Conservation (phyloP, 2,113 vertebrate genomes). For the Labrus mixtus region DNA sequence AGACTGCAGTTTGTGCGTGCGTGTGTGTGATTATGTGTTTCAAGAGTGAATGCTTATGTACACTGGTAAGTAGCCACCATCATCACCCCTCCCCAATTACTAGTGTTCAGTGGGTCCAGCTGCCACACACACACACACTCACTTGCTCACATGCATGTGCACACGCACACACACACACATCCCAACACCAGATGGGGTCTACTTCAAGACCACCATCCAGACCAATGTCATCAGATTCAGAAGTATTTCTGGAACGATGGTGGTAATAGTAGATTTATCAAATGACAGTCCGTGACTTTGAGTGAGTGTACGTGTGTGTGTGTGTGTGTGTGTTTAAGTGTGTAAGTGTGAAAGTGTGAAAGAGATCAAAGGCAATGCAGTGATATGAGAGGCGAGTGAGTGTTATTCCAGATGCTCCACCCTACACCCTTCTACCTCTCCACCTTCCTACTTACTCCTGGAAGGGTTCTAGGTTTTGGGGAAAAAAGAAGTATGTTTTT, state of each 20-base stretch:
- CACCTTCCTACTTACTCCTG: conserved; percentile 51
- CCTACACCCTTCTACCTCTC: conserved; percentile 16
- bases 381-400: conserved; percentile 56
- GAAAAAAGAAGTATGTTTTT: conserved; percentile 57
- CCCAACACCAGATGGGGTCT: conserved; percentile 36
- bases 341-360: conserved; percentile 10
- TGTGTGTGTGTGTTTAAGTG: background rate
- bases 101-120: conserved; percentile 67
- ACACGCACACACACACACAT: conserved; percentile 28
- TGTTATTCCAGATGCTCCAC: conserved; percentile 78
- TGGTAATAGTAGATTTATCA: conserved; percentile 40
- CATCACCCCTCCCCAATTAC: conserved; percentile 22
- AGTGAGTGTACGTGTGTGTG: conserved; percentile 2
- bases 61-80: conserved; percentile 31
- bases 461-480: conserved; percentile 71
- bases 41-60: conserved; percentile 36
- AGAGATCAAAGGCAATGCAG: conserved; percentile 60
- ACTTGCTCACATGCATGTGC: conserved; percentile 19
- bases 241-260: conserved; percentile 7
- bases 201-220: conserved; percentile 46
- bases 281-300: conserved; percentile 13
- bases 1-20: conserved; percentile 28
- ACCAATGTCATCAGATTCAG: conserved; percentile 68
- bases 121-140: conserved; percentile 31
- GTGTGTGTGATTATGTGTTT: conserved; percentile 23